Percentiles rank a stretch among this genome's conserved stretches.
phyloP scores from a whole-genome alignment of 2,888 invertebrate species.

The Apamea crenata region DNA sequence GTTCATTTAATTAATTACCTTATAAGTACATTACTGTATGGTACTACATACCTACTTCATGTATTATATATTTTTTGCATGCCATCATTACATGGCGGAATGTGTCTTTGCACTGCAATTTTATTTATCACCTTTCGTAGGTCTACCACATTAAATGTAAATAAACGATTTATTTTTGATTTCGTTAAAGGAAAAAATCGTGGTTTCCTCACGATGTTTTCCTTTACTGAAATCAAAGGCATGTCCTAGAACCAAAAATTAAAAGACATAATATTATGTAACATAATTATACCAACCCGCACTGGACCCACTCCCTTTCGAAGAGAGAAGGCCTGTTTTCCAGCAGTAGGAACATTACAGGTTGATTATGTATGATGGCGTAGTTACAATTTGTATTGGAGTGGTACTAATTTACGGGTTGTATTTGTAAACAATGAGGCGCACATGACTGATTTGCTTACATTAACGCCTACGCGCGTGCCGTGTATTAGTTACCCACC shows the following conservation, averaged over 20 bases:
- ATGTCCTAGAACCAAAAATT: neutral
- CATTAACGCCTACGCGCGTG: conserved; percentile 71
- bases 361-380: conserved; percentile 37
- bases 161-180: too few relatives aligned
- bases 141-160: too few relatives aligned
- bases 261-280: neutral
- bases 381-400: conserved; percentile 60
- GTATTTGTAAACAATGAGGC: conserved; percentile 77
- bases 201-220: too few relatives aligned
- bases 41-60: too few relatives aligned
- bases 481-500: conserved; percentile 65
- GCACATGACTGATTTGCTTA: conserved; percentile 77
- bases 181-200: neutral
- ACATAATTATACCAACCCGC: neutral
- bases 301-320: neutral
- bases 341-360: neutral
- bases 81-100: too few relatives aligned
- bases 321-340: neutral
- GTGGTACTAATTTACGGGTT: conserved; percentile 74
- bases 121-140: too few relatives aligned
- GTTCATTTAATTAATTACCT: too few relatives aligned
- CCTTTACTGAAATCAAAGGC: too few relatives aligned
- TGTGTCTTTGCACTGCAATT: too few relatives aligned
- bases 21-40: too few relatives aligned
- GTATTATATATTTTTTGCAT: too few relatives aligned